Percentiles rank a stretch among this genome's conserved stretches.
Evolutionary conservation across 1,140 invertebrate species (phyloP).

Genomic region (Dreissena rostriformis): DNA sequence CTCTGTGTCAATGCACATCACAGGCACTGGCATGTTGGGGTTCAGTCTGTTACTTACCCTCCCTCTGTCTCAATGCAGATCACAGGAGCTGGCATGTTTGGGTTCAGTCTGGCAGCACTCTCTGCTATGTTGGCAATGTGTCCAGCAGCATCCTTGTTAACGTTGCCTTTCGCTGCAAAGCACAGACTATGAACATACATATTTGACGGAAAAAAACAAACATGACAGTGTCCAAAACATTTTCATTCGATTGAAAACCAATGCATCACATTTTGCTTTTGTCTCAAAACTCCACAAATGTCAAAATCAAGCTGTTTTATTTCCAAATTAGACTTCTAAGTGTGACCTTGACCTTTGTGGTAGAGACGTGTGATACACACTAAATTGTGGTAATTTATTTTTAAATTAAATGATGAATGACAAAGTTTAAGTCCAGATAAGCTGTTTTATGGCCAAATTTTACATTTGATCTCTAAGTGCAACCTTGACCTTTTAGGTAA

Average conservation of each 20-base stretch:
- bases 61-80: slow-evolving; percentile 50
- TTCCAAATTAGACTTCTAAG: too few relatives aligned
- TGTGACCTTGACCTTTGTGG: too few relatives aligned
- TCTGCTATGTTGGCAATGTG: slow-evolving; percentile 51
- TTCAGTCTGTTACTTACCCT: slow-evolving; percentile 25
- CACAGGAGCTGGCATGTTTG: slow-evolving; percentile 45
- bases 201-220: not conserved
- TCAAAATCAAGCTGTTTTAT: not conserved
- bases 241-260: not conserved
- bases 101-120: slow-evolving; percentile 46
- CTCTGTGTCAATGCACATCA: too few relatives aligned
- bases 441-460: too few relatives aligned
- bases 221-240: not conserved
- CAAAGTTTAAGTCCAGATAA: too few relatives aligned
- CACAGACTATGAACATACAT: not conserved
- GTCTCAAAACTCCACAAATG: not conserved
- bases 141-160: slow-evolving; percentile 37
- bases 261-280: not conserved
- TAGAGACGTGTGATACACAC: too few relatives aligned
- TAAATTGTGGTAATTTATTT: too few relatives aligned
- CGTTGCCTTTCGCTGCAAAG: slow-evolving; percentile 50
- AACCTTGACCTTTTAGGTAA: too few relatives aligned
- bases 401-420: too few relatives aligned
- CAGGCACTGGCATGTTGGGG: too few relatives aligned
- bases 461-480: too few relatives aligned